Evolutionary conservation across 2,888 invertebrate genomes (phyloP), one percentile per base, ranked within the genome.

Genomic region (Ennomos quercinarius): DNA sequence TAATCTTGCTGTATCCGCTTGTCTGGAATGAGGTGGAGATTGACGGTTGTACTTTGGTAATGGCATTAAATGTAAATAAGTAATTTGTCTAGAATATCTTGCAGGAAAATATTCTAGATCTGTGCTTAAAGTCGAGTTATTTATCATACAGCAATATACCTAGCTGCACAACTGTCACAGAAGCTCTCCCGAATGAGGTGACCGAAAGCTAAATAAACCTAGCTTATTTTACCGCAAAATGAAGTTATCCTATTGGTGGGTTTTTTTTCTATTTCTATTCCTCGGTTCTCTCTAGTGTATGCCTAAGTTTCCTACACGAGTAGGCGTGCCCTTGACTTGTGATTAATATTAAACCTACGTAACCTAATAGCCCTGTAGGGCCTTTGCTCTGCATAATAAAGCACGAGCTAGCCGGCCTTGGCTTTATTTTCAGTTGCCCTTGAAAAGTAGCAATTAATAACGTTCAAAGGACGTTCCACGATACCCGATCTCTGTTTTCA

Each of bases 1-100:
- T 76, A 77, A 74, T 77, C 77, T 65, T 56, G 78, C 84, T 86
- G 83, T 84, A 82, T 66, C 58, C 40, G 71, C 68, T 74, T 70
- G 63, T 58, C 64, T 17, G 17, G 67, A 48, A 57, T 57, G 63
- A 42, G 44, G 27, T 40, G 12, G 17, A 40, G 6, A n/a, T 39
- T 40, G 48, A 46, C 57, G 35, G 42, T 46, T 57, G 2, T 57
- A 51, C 34, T 46, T 37, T 57, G 50, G 44, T 4, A 8, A 2
- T 2, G 37, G 27, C 3, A 3, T 38, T 13, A 9, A 8, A 3
- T 46, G 37, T 12, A 13, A 37, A 45, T 2, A 12, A 36, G 2
- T 10, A 37, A 8, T 17, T 17, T 1, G 17, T 17, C 17, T 3
- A 17, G 17, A 17, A 17, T 3, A 17, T 17, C 17, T 1, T 17